phyloP scores from a whole-genome alignment of 2,113 vertebrate genomes.

The Lucifuga dentata region DNA sequence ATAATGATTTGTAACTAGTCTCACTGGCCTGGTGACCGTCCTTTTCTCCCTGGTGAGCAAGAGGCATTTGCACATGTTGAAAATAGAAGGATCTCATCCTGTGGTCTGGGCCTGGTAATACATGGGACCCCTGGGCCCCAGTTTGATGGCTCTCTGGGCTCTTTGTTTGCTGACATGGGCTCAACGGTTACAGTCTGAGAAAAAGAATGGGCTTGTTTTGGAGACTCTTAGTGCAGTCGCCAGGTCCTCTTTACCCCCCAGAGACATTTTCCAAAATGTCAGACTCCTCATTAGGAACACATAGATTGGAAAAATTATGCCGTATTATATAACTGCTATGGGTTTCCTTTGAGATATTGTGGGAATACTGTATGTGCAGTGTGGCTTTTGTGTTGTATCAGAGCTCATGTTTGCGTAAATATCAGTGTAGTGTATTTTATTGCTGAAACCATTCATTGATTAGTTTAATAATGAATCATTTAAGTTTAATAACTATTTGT shows the following conservation, averaged over 20 bases:
- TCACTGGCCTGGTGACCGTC: constrained; percentile 51
- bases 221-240: constrained; percentile 25
- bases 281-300: constrained; percentile 49
- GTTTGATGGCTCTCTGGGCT: constrained; percentile 67
- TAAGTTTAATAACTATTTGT: neutral
- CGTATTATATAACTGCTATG: constrained; percentile 28
- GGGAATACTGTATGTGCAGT: neutral
- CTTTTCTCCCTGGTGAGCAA: constrained; percentile 66
- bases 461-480: neutral
- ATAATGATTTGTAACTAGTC: constrained; percentile 56
- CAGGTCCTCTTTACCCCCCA: constrained; percentile 44
- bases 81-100: constrained; percentile 58
- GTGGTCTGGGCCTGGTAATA: constrained; percentile 46
- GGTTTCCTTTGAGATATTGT: constrained; percentile 7
- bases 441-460: too few relatives aligned
- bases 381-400: too few relatives aligned
- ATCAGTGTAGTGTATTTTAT: neutral
- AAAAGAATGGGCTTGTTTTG: constrained; percentile 67
- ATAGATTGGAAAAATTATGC: constrained; percentile 44
- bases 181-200: constrained; percentile 58
- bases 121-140: constrained; percentile 56
- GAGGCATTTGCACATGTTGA: constrained; percentile 68
- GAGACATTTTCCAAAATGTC: constrained; percentile 68
- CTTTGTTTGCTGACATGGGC: constrained; percentile 65
- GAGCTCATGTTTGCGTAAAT: constrained; percentile 10